These are phyloP conservation scores for Drosophila buzzatii DNA, from an alignment of 2,888 invertebrate species.

Conservation along the genomic window DNA sequence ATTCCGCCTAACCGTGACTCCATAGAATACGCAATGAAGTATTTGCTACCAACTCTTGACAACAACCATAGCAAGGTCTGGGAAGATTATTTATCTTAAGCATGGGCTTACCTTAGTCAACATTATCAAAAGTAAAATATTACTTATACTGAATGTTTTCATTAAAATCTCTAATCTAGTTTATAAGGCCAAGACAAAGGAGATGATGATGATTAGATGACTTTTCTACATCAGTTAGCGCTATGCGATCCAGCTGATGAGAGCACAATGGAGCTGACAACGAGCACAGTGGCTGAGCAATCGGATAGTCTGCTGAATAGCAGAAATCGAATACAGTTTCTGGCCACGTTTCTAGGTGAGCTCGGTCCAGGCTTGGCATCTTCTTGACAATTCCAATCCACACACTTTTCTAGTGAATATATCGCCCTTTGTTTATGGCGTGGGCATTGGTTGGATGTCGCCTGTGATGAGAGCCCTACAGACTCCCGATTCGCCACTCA, in stretches of 20 bases:
- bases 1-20: too few species aligned
- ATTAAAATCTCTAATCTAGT: background rate
- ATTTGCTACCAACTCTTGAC: background rate
- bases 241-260: too few species aligned
- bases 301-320: conserved; percentile 48
- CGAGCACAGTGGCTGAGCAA: conserved; percentile 33
- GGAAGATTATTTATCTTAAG: background rate
- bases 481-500: conserved; percentile 56
- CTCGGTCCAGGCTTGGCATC: too few species aligned
- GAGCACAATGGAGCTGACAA: conserved; percentile 43
- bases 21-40: background rate
- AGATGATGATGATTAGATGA: too few species aligned
- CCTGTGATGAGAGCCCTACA: conserved; percentile 73
- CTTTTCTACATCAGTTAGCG: background rate
- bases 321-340: conserved; percentile 59
- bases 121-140: background rate
- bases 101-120: background rate
- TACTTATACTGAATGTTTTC: background rate
- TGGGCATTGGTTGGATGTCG: conserved; percentile 80
- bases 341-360: conserved; percentile 62
- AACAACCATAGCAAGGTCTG: background rate
- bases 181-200: too few species aligned
- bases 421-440: conserved; percentile 76
- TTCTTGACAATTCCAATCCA: background rate
- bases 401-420: conserved; percentile 58